Base-by-base conservation (phyloP, 2,888 invertebrate species). In the Rotaria sp. region DNA sequence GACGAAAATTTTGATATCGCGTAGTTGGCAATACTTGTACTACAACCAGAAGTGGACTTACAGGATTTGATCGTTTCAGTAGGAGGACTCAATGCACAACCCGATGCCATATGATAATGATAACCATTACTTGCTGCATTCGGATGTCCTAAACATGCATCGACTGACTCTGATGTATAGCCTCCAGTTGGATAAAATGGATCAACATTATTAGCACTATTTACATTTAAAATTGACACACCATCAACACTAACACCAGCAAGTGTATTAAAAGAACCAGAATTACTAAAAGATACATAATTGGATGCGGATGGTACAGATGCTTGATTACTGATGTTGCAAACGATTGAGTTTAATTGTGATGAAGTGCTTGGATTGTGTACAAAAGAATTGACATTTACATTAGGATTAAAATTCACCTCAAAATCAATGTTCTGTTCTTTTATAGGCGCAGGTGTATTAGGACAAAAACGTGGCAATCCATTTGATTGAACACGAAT, bases 401-500 rank as follows among this genome's bases (percentile, higher is more conserved):
- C 75, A 45, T 7, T 30, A 13, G 75, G 75, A 75, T 75, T 75
- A n/a, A 75, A 75, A 41, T 75, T 41, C 1, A 75, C 75, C 26
- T 41, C 75, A 13, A 75, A 75, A 30, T 75, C 75, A 38, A 75
- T 38, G 7, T 75, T 30, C 11, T 24, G 10, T 41, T 75, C 75
- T 1, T 5, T 21, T 2, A 57, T 1, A n/a, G 13, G 5, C n/a
- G 26, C 7, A n/a, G 74, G 41, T 15, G 26, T 35, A 38, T 18
- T 2, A 26, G 74, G 38, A 21, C 74, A 74, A 26, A 5, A 10
- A 45, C 11, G 38, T 45, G 75, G 75, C 1, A 75, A 15, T 21
- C 75, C 75, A 75, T 75, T 75, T 10, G 75, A 75, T 26, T 75
- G 75, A 26, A 75, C 41, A 41, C 75, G 75, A 26, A 75, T 41